Conservation (phyloP, 2,888 invertebrate genomes). For the Blastobasis lacticolella region DNA sequence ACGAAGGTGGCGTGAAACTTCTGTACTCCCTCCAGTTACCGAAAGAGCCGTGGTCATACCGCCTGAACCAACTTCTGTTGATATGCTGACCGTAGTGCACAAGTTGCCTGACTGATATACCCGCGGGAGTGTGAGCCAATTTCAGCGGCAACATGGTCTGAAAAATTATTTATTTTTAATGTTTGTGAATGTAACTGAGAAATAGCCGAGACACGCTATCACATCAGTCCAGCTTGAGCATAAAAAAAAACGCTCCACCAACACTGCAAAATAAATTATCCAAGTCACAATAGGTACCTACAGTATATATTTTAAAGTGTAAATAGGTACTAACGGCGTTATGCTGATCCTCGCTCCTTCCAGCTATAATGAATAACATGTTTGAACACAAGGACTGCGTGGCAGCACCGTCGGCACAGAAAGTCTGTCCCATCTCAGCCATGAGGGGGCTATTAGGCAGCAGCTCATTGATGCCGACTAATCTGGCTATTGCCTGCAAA, state of each 20-base stretch:
- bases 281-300: too few species aligned
- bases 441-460: slow-evolving; percentile 69
- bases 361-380: slow-evolving; percentile 75
- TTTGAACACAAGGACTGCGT: slow-evolving; percentile 76
- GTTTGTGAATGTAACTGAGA: background rate
- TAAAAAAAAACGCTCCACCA: too few species aligned
- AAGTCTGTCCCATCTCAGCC: slow-evolving; percentile 43
- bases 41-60: slow-evolving; percentile 63
- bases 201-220: background rate
- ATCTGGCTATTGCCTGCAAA: slow-evolving; percentile 27
- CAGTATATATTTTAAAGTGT: too few species aligned
- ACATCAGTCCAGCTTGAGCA: too few species aligned
- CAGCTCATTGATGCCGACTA: slow-evolving; percentile 74
- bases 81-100: slow-evolving; percentile 80
- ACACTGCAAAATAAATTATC: too few species aligned
- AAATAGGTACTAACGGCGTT: slow-evolving; percentile 57
- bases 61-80: slow-evolving; percentile 56
- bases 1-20: slow-evolving; percentile 65
- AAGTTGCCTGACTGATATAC: slow-evolving; percentile 78
- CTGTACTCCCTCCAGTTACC: slow-evolving; percentile 70
- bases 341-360: slow-evolving; percentile 65
- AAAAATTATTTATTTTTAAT: slow-evolving; percentile 10
- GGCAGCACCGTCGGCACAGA: slow-evolving; percentile 66
- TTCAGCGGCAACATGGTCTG: slow-evolving; percentile 79
- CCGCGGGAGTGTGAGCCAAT: slow-evolving; percentile 78